Conservation (phyloP, 2,113 vertebrate species). For the Ancistrus triradiatus region DNA sequence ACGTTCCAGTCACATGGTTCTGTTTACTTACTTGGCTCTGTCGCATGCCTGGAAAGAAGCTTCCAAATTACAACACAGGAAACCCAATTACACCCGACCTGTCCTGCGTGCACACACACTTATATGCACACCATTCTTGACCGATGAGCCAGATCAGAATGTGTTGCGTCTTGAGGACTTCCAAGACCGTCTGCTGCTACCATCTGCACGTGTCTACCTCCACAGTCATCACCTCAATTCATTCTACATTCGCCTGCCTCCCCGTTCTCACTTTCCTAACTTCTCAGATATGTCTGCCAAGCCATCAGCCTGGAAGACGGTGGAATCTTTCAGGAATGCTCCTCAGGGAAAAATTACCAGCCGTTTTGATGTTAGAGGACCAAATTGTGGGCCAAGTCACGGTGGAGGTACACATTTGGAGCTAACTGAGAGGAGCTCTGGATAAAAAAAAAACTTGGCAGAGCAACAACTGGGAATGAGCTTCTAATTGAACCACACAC, state of each 20-base stretch:
- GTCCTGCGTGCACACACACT: conserved; percentile 56
- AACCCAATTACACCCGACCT: conserved; percentile 60
- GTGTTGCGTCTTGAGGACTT: conserved; percentile 50
- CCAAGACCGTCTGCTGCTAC: not conserved
- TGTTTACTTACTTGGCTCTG: conserved; percentile 61
- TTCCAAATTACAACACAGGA: conserved; percentile 69
- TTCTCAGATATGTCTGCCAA: conserved; percentile 5
- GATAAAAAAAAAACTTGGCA: conserved; percentile 50
- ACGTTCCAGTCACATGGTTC: conserved; percentile 69
- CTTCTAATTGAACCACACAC: conserved; percentile 53
- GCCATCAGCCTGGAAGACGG: conserved; percentile 9
- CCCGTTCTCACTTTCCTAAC: not conserved
- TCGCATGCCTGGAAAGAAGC: conserved; percentile 54
- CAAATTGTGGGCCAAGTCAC: conserved; percentile 48
- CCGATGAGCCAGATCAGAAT: conserved; percentile 48
- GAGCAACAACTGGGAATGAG: conserved; percentile 31
- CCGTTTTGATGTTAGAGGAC: conserved; percentile 33
- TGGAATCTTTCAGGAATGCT: conserved; percentile 7
- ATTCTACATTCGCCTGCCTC: not conserved
- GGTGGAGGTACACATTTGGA: conserved; percentile 44
- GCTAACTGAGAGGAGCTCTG: conserved; percentile 36
- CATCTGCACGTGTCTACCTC: conserved; percentile 4
- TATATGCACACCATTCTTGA: conserved; percentile 31
- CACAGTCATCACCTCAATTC: conserved; percentile 1
- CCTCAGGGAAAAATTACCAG: conserved; percentile 27